Percentiles rank a stretch among this genome's conserved stretches.
phyloP scores from a whole-genome alignment of 2,888 invertebrate species.

The Heliconius sara region DNA sequence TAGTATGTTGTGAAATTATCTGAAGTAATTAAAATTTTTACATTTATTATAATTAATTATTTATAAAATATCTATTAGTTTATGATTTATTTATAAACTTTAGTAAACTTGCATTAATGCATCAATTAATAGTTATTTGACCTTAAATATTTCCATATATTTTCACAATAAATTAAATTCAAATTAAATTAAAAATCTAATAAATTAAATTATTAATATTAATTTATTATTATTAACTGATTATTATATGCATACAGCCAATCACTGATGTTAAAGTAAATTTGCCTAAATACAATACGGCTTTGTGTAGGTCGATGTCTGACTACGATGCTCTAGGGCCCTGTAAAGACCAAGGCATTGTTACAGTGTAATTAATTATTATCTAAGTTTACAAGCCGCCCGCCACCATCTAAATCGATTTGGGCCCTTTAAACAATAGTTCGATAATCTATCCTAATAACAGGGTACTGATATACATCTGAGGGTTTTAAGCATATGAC shows the following conservation, averaged over 20 bases:
- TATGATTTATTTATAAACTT: too few species aligned
- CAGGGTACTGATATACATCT: conserved; percentile 6
- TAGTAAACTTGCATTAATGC: too few species aligned
- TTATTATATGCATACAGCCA: neutral
- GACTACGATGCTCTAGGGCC: conserved; percentile 67
- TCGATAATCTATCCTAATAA: conserved; percentile 28
- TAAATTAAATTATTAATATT: neutral
- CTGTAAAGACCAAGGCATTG: conserved; percentile 67
- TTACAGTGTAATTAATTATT: conserved; percentile 71
- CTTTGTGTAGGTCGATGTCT: conserved; percentile 51
- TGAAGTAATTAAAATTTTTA: too few species aligned
- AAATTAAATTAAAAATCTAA: too few species aligned
- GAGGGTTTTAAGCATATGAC: conserved; percentile 9
- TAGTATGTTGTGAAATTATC: too few species aligned
- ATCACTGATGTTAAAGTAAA: conserved; percentile 14
- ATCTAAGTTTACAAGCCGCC: conserved; percentile 34
- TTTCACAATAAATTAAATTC: too few species aligned
- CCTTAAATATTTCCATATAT: neutral
- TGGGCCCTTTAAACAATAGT: conserved; percentile 30
- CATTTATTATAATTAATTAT: too few species aligned
- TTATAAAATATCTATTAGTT: too few species aligned
- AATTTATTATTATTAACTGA: neutral
- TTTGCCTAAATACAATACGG: conserved; percentile 28
- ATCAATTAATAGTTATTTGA: neutral
- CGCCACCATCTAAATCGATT: conserved; percentile 23